A percentile compares a stretch with the other conserved stretches of the same genome.
These are phyloP conservation scores for Hemicentrotus pulcherrimus DNA, from an alignment of 35 echinoderm and acorn worm species.

Conservation along the genomic window DNA sequence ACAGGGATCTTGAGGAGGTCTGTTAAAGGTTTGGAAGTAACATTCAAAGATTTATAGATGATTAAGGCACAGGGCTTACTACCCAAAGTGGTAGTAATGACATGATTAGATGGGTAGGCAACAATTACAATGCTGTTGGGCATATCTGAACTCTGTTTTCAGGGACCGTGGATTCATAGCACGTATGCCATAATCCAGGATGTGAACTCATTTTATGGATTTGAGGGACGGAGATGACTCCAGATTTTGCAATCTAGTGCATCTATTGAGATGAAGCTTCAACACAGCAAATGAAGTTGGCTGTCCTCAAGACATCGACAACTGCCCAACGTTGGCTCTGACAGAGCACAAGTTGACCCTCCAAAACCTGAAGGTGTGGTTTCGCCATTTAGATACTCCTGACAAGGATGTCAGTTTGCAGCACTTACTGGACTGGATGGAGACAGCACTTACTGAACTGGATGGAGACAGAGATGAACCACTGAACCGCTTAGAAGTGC, in stretches of 20 bases:
- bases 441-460: constrained; percentile 20
- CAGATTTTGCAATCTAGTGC: constrained; percentile 55
- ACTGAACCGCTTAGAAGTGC: constrained; percentile 9
- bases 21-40: neutral
- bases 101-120: constrained; percentile 48
- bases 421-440: constrained; percentile 53
- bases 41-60: constrained; percentile 39
- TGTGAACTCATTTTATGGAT: neutral
- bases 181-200: constrained; percentile 47
- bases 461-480: constrained; percentile 56
- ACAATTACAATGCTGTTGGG: constrained; percentile 56
- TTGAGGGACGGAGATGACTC: constrained; percentile 37
- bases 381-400: neutral
- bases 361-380: constrained; percentile 59
- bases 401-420: neutral
- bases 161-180: constrained; percentile 60
- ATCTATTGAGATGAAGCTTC: constrained; percentile 56
- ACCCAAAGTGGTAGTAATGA: neutral
- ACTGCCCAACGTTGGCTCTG: neutral
- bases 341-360: constrained; percentile 41
- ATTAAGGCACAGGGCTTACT: constrained; percentile 51
- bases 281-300: constrained; percentile 52
- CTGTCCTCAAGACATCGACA: constrained; percentile 8
- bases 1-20: constrained; percentile 27
- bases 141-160: constrained; percentile 51